These are phyloP conservation scores for Cercopithecus mona DNA, from an alignment of 2,113 vertebrate genomes.

Conservation along the genomic window DNA sequence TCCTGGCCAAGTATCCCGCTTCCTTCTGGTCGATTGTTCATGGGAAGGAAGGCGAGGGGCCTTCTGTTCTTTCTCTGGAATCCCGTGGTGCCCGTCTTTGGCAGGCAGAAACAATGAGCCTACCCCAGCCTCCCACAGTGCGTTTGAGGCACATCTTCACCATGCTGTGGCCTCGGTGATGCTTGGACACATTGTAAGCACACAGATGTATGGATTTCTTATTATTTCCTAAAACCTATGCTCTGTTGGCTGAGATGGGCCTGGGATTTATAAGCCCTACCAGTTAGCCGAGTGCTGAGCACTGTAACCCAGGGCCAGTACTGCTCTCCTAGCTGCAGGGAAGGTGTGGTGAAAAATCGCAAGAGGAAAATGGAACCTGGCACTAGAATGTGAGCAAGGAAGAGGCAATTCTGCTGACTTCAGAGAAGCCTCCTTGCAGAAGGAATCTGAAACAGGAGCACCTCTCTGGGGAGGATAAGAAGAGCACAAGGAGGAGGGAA, in stretches of 20 bases:
- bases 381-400: neutral
- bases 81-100: neutral
- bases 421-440: neutral
- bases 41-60: conserved; percentile 28
- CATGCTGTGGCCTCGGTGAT: neutral
- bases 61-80: conserved; percentile 36
- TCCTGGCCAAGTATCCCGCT: neutral
- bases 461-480: neutral
- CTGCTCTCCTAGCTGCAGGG: neutral
- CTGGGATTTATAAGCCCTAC: neutral
- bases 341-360: neutral
- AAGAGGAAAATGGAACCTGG: neutral
- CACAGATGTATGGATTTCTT: neutral
- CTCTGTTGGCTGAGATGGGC: neutral
- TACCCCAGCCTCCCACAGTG: fast-evolving
- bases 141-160: neutral
- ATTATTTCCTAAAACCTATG: neutral
- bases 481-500: too few relatives aligned
- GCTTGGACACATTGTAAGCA: neutral
- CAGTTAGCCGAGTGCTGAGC: neutral
- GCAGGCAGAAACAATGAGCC: neutral
- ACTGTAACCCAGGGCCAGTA: too few relatives aligned
- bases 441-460: neutral
- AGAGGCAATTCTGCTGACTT: neutral
- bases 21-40: conserved; percentile 70